Conservation (phyloP, 2,113 vertebrate species). For the Triplophysa tibetana region DNA sequence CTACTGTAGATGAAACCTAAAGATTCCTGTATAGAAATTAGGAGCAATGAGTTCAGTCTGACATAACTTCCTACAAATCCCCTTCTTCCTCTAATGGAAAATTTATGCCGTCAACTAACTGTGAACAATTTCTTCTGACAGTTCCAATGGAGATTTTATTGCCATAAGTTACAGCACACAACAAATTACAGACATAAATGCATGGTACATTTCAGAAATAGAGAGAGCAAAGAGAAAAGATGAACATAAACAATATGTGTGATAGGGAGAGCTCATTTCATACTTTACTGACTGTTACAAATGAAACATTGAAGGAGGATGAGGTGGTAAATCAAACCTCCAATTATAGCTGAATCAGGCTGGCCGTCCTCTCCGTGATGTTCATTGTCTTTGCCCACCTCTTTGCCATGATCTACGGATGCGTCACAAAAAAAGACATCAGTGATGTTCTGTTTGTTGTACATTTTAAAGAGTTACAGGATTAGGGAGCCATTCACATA, state of each 20-base stretch:
- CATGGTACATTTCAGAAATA: conserved; percentile 38
- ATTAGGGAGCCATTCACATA: too few species aligned
- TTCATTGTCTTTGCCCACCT: conserved; percentile 53
- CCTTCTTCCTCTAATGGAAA: conserved; percentile 1
- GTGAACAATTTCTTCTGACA: neutral
- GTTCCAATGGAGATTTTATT: conserved; percentile 33
- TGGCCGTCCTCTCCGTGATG: conserved; percentile 69
- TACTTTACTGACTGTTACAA: conserved; percentile 52
- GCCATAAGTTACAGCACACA: conserved; percentile 14
- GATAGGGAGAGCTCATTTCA: conserved; percentile 59
- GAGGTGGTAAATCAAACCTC: conserved; percentile 58
- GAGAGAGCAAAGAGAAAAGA: conserved; percentile 19
- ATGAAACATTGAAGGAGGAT: conserved; percentile 46
- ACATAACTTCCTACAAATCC: neutral
- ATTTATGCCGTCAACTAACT: conserved; percentile 5
- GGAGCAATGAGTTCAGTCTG: neutral
- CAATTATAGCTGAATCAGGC: conserved; percentile 76
- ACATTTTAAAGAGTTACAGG: too few species aligned
- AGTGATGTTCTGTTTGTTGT: neutral
- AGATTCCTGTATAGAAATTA: neutral
- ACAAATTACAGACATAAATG: conserved; percentile 37
- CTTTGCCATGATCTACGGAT: conserved; percentile 68
- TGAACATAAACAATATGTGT: conserved; percentile 57
- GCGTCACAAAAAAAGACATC: neutral
- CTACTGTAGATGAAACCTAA: neutral